Conservation (phyloP, 1,140 invertebrate species). For the Melanaphis sacchari region DNA sequence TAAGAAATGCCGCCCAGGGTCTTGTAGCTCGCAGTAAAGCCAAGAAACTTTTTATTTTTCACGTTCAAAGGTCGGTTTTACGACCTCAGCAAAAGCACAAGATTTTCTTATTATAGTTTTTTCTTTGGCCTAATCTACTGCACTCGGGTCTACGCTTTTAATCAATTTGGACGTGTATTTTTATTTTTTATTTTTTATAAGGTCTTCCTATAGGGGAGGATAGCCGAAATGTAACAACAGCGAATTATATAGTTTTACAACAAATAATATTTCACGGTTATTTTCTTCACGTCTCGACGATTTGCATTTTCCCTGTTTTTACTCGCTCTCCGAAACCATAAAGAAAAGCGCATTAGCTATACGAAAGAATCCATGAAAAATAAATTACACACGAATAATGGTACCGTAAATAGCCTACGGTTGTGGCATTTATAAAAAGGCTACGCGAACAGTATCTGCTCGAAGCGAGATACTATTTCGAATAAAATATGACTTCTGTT, state of each 20-base stretch:
- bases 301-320: constrained; percentile 50
- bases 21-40: constrained; percentile 10
- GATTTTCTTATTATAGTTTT: constrained; percentile 54
- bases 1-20: constrained; percentile 22
- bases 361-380: constrained; percentile 55
- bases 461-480: background rate
- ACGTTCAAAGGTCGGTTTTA: constrained; percentile 57
- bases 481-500: constrained; percentile 43
- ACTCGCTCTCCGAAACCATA: constrained; percentile 19
- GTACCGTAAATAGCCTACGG: constrained; percentile 46
- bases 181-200: constrained; percentile 14
- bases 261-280: constrained; percentile 55
- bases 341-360: constrained; percentile 38
- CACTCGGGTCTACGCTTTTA: constrained; percentile 45
- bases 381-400: constrained; percentile 52
- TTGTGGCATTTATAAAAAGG: constrained; percentile 51
- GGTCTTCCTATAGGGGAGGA: background rate
- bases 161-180: constrained; percentile 47
- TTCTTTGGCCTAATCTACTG: constrained; percentile 7
- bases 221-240: constrained; percentile 7
- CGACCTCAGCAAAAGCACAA: constrained; percentile 29
- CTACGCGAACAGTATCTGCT: background rate
- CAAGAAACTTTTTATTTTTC: constrained; percentile 56
- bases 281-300: constrained; percentile 41
- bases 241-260: constrained; percentile 50